phyloP scores from a whole-genome alignment of 2,797 vertebrate species.

The Mionectes olivaceus region DNA sequence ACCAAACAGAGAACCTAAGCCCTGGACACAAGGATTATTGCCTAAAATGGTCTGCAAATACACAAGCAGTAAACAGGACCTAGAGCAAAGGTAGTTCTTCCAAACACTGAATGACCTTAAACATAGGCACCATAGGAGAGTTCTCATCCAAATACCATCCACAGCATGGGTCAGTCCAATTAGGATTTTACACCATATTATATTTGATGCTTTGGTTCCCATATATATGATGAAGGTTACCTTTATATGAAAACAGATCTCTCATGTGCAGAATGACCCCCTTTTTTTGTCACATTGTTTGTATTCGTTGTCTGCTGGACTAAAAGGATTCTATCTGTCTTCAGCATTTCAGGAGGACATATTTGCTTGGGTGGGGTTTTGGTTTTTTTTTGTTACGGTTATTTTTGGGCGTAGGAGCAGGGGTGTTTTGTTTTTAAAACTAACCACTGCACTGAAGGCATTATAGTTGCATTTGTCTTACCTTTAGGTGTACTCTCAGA shows the following conservation, averaged over 20 bases:
- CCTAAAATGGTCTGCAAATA: background rate
- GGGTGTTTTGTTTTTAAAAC: background rate
- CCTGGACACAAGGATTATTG: background rate
- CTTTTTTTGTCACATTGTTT: background rate
- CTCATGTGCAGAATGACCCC: background rate
- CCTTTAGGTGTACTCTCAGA: slow-evolving; percentile 77
- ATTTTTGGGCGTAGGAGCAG: background rate
- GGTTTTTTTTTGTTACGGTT: accelerated
- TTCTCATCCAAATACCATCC: background rate
- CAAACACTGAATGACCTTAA: background rate
- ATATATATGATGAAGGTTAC: background rate
- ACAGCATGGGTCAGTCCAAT: background rate
- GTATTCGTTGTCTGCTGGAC: background rate
- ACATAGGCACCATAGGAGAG: background rate
- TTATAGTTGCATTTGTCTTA: slow-evolving; percentile 34
- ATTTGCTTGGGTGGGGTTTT: background rate
- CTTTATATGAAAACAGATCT: background rate
- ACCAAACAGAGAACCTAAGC: background rate
- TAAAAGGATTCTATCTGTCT: background rate
- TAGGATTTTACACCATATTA: background rate
- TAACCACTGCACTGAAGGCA: background rate
- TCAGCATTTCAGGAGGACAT: background rate
- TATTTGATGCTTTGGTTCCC: background rate
- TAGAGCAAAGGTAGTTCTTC: background rate
- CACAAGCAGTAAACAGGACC: background rate